These are phyloP conservation scores for Lucilia sericata DNA, from an alignment of 1,140 invertebrate species.

Conservation along the genomic window DNA sequence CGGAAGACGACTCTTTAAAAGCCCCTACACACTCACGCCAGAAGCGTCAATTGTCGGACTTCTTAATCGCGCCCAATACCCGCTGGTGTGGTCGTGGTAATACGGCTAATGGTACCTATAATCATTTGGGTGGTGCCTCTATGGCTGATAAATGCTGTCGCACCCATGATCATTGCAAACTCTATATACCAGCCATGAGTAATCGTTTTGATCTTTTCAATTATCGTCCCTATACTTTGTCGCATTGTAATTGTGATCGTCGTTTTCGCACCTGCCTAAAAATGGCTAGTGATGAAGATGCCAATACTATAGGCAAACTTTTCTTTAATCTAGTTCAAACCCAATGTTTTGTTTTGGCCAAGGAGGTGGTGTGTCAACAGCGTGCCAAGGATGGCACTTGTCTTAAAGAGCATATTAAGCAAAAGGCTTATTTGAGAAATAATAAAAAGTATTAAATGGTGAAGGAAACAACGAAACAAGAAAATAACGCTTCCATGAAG, in stretches of 20 bases:
- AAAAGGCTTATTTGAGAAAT: constrained; percentile 81
- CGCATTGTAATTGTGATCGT: constrained; percentile 85
- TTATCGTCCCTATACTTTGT: constrained; percentile 84
- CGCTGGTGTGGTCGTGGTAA: constrained; percentile 87
- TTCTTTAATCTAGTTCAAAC: constrained; percentile 95
- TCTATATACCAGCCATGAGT: constrained; percentile 78
- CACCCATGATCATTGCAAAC: constrained; percentile 80
- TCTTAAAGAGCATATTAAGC: constrained; percentile 74
- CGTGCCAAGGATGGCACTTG: constrained; percentile 89
- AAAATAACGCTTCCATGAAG: background rate
- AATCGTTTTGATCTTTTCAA: constrained; percentile 82
- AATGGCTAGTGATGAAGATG: constrained; percentile 82
- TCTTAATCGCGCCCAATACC: constrained; percentile 80
- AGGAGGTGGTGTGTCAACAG: constrained; percentile 79
- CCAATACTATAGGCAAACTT: constrained; percentile 90
- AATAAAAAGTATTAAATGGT: constrained; percentile 75
- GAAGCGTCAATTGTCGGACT: constrained; percentile 70
- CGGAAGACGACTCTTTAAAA: background rate
- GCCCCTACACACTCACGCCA: constrained; percentile 54
- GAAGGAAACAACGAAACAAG: background rate
- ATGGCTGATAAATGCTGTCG: constrained; percentile 84
- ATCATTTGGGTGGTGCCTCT: constrained; percentile 78
- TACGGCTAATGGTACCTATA: constrained; percentile 73
- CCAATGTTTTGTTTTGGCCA: constrained; percentile 89
- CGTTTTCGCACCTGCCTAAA: constrained; percentile 94